Evolutionary conservation across 1,140 invertebrate genomes (phyloP).

Genomic region (Mylabris phalerata): DNA sequence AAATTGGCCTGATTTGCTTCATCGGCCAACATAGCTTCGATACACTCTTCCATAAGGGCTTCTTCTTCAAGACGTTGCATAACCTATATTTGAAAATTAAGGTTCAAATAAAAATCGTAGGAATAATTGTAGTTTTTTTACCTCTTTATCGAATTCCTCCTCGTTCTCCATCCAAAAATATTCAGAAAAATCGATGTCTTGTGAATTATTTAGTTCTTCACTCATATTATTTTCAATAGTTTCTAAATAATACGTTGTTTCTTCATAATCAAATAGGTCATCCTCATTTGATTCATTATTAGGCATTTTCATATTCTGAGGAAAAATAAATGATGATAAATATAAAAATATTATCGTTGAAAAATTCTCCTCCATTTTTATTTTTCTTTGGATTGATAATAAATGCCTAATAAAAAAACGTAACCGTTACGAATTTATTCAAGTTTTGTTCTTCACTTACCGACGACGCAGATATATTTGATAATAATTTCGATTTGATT

Average conservation of each 20-base stretch:
- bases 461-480: too few species aligned
- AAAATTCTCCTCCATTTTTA: too few species aligned
- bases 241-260: slow-evolving; percentile 43
- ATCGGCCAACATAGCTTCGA: slow-evolving; percentile 75
- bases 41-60: slow-evolving; percentile 77
- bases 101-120: neutral
- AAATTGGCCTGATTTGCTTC: slow-evolving; percentile 29
- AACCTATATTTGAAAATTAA: slow-evolving; percentile 50
- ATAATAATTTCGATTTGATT: too few species aligned
- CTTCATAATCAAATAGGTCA: slow-evolving; percentile 49
- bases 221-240: slow-evolving; percentile 39
- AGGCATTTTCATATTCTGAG: slow-evolving; percentile 43
- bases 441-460: too few species aligned
- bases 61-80: slow-evolving; percentile 80
- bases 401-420: too few species aligned
- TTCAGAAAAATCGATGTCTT: slow-evolving; percentile 72
- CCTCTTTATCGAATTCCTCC: slow-evolving; percentile 82
- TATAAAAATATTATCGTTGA: too few species aligned
- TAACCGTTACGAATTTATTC: too few species aligned
- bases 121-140: slow-evolving; percentile 37
- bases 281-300: slow-evolving; percentile 45
- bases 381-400: too few species aligned
- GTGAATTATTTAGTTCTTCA: slow-evolving; percentile 48
- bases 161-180: slow-evolving; percentile 90
- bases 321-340: too few species aligned